Evolutionary conservation across 2,888 invertebrate species (phyloP).

Genomic region (Diarsia brunnea): DNA sequence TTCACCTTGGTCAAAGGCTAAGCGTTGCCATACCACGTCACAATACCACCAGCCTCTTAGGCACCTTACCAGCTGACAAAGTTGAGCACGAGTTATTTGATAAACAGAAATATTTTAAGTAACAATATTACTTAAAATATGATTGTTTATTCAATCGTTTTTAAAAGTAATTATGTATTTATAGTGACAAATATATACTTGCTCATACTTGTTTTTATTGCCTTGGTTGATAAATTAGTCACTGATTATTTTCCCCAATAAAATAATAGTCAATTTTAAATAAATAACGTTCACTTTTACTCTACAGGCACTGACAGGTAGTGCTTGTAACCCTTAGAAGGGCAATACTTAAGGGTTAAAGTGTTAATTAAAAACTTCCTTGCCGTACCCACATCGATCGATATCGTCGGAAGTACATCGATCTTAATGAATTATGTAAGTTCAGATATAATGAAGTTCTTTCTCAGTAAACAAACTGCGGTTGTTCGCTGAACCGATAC

Average conservation of each 20-base stretch:
- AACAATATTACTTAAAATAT: background rate
- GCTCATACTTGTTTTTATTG: too few relatives aligned
- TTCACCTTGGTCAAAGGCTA: too few relatives aligned
- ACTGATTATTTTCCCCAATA: too few relatives aligned
- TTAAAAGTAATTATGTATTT: background rate
- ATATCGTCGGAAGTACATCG: background rate
- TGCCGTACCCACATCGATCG: background rate
- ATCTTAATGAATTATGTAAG: constrained; percentile 5
- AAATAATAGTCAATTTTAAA: background rate
- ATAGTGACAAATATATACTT: too few relatives aligned
- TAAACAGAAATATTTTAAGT: too few relatives aligned
- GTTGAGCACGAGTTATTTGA: background rate
- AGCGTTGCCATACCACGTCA: too few relatives aligned
- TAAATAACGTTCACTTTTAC: background rate
- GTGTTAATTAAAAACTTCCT: background rate
- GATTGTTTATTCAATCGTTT: background rate
- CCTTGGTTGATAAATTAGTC: too few relatives aligned
- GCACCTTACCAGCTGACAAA: background rate
- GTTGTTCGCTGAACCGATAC: constrained; percentile 8
- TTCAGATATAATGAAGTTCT: background rate
- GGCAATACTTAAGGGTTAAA: background rate
- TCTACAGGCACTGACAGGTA: background rate
- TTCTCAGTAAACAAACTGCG: background rate
- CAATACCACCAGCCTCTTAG: background rate
- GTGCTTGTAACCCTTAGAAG: background rate